These are phyloP conservation scores for Eurosta solidaginis DNA, from an alignment of 1,140 invertebrate genomes.

Conservation along the genomic window DNA sequence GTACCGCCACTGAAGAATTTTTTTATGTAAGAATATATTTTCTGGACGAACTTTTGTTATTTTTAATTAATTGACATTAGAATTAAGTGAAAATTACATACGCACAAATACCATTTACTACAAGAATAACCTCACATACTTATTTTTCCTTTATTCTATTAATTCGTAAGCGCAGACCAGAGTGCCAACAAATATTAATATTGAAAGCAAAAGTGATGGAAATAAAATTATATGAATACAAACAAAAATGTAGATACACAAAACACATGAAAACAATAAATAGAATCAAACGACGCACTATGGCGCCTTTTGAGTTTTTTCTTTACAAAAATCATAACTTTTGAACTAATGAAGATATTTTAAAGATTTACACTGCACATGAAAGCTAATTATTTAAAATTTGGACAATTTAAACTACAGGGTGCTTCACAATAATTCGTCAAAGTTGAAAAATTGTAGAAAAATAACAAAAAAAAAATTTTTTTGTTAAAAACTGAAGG, in stretches of 20 bases:
- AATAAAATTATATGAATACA: slow-evolving; percentile 16
- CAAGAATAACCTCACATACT: background rate
- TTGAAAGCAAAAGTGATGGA: slow-evolving; percentile 24
- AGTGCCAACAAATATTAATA: slow-evolving; percentile 19
- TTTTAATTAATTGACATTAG: slow-evolving; percentile 6
- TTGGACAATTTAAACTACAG: too few relatives aligned
- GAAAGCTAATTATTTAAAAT: too few relatives aligned
- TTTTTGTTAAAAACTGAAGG: too few relatives aligned
- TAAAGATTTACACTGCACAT: too few relatives aligned
- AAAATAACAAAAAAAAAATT: too few relatives aligned
- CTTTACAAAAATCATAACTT: too few relatives aligned
- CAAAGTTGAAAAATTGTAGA: too few relatives aligned
- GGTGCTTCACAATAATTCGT: too few relatives aligned
- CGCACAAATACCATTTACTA: background rate
- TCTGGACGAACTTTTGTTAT: background rate
- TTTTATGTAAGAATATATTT: background rate
- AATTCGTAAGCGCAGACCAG: slow-evolving; percentile 6
- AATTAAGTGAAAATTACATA: slow-evolving; percentile 1
- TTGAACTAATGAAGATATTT: too few relatives aligned
- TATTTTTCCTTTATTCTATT: background rate
- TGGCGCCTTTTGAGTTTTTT: too few relatives aligned
- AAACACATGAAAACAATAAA: too few relatives aligned
- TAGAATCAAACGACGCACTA: too few relatives aligned
- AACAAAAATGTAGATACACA: background rate
- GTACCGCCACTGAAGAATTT: background rate